phyloP scores from a whole-genome alignment of 2,113 vertebrate species.

The Felis chaus region DNA sequence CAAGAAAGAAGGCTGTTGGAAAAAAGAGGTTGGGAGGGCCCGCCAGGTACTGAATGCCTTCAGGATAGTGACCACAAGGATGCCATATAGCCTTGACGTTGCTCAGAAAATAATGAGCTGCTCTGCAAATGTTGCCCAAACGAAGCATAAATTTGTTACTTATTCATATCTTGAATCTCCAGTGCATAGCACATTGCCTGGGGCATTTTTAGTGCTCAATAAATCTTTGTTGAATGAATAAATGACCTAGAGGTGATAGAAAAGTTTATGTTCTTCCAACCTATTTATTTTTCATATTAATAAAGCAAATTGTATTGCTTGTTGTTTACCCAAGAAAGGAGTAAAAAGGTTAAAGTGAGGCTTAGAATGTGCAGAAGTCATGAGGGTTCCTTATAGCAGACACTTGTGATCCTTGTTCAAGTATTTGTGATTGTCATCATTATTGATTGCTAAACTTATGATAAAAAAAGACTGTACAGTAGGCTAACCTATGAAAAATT shows the following conservation, averaged over 20 bases:
- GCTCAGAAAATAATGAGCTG: neutral
- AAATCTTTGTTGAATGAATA: constrained; percentile 12
- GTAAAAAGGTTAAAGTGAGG: neutral
- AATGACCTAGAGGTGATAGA: neutral
- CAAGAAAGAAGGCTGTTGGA: neutral
- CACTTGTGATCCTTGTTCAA: neutral
- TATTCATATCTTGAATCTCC: neutral
- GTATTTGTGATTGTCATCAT: neutral
- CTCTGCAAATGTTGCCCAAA: neutral
- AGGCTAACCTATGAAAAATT: neutral
- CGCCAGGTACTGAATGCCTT: neutral
- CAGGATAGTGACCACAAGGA: neutral
- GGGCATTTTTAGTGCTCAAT: neutral
- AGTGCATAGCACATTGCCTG: neutral
- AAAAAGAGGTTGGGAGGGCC: neutral
- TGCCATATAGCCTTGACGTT: neutral
- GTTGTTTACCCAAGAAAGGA: neutral
- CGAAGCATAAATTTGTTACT: neutral
- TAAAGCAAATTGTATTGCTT: neutral
- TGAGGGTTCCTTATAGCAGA: neutral
- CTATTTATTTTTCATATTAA: neutral
- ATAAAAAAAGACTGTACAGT: neutral
- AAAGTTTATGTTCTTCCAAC: neutral
- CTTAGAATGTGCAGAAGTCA: neutral
- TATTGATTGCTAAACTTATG: neutral